Conservation (phyloP, 1,140 invertebrate genomes). For the Trypoxylus dichotomus region DNA sequence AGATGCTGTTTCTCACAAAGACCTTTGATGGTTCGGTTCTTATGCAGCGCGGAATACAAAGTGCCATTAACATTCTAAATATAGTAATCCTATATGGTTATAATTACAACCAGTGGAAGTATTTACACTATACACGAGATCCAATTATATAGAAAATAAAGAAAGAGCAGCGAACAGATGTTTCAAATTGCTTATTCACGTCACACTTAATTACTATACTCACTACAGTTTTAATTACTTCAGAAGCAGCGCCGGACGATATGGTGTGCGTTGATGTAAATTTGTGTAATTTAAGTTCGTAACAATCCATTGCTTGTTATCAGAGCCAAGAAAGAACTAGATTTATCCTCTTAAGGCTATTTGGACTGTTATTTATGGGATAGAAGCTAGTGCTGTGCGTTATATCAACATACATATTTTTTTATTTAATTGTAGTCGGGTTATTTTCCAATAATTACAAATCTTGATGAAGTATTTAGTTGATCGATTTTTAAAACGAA, state of each 20-base stretch:
- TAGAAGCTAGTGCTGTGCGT: too few relatives aligned
- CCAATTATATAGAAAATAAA: not conserved
- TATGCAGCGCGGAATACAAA: not conserved
- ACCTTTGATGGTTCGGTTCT: not conserved
- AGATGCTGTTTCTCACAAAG: not conserved
- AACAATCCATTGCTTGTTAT: not conserved
- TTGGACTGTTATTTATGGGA: too few relatives aligned
- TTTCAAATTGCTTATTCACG: not conserved
- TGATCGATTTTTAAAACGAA: too few relatives aligned
- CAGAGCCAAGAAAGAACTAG: not conserved
- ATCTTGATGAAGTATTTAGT: too few relatives aligned
- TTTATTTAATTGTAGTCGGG: too few relatives aligned
- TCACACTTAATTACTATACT: slow-evolving; percentile 3
- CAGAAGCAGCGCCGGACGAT: not conserved
- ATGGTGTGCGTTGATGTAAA: not conserved
- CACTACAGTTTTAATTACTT: not conserved
- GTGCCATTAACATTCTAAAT: not conserved
- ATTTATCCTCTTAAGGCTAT: too few relatives aligned
- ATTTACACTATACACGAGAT: not conserved
- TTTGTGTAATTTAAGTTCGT: not conserved
- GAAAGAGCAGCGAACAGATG: not conserved
- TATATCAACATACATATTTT: too few relatives aligned
- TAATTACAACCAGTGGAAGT: not conserved
- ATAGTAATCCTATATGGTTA: not conserved
- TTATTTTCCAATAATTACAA: too few relatives aligned